Base-by-base conservation (phyloP, 2,888 invertebrate genomes). In the Cataglyphis altisquamis region DNA sequence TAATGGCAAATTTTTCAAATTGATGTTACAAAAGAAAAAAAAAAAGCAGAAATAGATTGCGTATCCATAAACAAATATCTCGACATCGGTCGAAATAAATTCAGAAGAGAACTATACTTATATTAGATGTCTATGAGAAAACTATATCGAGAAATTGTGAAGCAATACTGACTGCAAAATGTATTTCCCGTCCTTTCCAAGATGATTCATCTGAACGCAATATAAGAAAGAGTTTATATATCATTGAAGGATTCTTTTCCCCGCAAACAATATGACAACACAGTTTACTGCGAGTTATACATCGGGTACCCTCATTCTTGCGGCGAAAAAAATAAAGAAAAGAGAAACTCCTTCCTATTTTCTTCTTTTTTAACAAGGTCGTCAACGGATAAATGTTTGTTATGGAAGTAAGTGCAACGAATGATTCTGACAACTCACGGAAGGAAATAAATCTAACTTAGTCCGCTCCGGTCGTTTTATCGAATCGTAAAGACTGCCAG, bases 391-490 rank as follows among this genome's bases (percentile, higher is more conserved):
- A 80, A 82, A 78, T 82, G 66, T 78, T 75, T 64, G 66, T 82
- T 80, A 64, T 80, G 57, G 82, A 66, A 80, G 80, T 57, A 32
- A 48, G 45, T 66, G 68, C 73, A 45, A 72, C 55, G 74, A 82
- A 75, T 72, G 83, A 86, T 88, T 78, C 68, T 72, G 74, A 73
- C 78, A 48, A 72, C 75, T 67, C 77, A 57, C 80, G 84, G 32
- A 25, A 60, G 70, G 48, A 80, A 78, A 84, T 82, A 74, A 84
- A 89, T 86, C 73, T 48, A 74, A 60, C 74, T 60, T 57, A 52
- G 67, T 57, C 60, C 67, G 70, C 73, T 63, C 39, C 77, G 66
- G 60, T 32, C 67, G 67, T 82, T 82, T 57, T 82, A 52, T 73
- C 70, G 57, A 74, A 84, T 84, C 88, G 84, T 74, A 78, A 81